Conservation (phyloP, 2,113 vertebrate species). For the Bufo bufo region DNA sequence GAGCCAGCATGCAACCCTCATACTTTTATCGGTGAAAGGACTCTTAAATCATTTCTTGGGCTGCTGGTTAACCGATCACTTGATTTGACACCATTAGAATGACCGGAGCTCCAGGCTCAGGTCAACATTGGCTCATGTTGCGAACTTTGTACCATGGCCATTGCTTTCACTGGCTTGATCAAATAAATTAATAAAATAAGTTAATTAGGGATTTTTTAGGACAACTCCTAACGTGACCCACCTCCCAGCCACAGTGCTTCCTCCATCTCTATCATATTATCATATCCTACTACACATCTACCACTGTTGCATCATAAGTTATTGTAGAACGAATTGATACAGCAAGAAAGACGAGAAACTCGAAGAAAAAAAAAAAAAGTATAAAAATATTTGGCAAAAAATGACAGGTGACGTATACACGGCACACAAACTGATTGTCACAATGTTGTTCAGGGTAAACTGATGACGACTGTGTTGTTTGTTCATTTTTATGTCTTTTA, state of each 20-base stretch:
- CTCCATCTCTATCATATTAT: constrained; percentile 17
- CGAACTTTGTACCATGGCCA: neutral
- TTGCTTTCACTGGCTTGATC: neutral
- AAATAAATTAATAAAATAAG: neutral
- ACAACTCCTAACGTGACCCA: neutral
- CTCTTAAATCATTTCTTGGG: neutral
- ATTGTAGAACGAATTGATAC: constrained; percentile 48
- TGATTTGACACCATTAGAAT: neutral
- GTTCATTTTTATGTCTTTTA: constrained; percentile 8
- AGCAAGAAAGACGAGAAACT: constrained; percentile 37
- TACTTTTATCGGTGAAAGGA: neutral
- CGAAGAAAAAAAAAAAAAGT: constrained; percentile 64
- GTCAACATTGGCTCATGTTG: neutral
- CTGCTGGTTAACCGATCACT: neutral
- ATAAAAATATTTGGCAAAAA: constrained; percentile 76
- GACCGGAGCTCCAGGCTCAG: neutral
- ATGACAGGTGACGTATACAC: constrained; percentile 64
- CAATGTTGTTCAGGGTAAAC: constrained; percentile 61
- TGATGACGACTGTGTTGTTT: constrained; percentile 6
- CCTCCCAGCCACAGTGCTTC: neutral
- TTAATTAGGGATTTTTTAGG: too few relatives aligned
- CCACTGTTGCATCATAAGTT: constrained; percentile 56
- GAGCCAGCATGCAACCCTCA: too few relatives aligned
- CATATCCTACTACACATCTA: constrained; percentile 47
- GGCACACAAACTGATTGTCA: constrained; percentile 68